These are phyloP conservation scores for Leucophenga maculata DNA, from an alignment of 2,888 invertebrate species.

Conservation along the genomic window DNA sequence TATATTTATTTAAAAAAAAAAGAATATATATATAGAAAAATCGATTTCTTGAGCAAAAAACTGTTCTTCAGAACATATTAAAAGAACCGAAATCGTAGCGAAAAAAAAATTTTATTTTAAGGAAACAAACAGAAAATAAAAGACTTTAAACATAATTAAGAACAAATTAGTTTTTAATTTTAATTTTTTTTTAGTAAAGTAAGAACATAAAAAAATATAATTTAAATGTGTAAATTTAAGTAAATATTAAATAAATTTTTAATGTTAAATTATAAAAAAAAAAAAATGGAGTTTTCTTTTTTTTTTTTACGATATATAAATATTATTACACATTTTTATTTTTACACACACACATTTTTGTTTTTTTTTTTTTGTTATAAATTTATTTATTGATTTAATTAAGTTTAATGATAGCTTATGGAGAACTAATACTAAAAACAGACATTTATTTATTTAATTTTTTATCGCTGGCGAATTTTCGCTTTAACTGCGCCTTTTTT, in stretches of 20 bases:
- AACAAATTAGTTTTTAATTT: slow-evolving; percentile 29
- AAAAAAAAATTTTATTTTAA: slow-evolving; percentile 6
- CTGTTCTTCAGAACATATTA: not conserved
- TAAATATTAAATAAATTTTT: slow-evolving; percentile 26
- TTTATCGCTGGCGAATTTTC: slow-evolving; percentile 34
- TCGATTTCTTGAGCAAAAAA: slow-evolving; percentile 27
- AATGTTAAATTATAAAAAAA: slow-evolving; percentile 33
- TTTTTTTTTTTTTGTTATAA: slow-evolving; percentile 31
- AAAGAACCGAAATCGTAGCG: not conserved
- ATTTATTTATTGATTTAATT: slow-evolving; percentile 40
- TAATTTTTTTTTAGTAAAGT: slow-evolving; percentile 24
- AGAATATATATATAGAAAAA: slow-evolving; percentile 36
- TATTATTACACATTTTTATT: slow-evolving; percentile 34
- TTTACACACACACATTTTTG: slow-evolving; percentile 44
- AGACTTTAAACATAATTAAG: slow-evolving; percentile 32
- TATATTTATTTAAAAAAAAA: slow-evolving; percentile 35
- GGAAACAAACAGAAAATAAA: slow-evolving; percentile 17
- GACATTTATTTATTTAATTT: slow-evolving; percentile 51
- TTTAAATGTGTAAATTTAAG: slow-evolving; percentile 37
- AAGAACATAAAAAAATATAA: slow-evolving; percentile 32
- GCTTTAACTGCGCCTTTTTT: slow-evolving; percentile 25
- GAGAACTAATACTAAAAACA: slow-evolving; percentile 69
- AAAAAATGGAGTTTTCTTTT: slow-evolving; percentile 44
- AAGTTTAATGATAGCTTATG: slow-evolving; percentile 48
- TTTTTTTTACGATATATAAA: slow-evolving; percentile 21